phyloP scores from a whole-genome alignment of 2,113 vertebrate genomes.

The Prionailurus viverrinus region DNA sequence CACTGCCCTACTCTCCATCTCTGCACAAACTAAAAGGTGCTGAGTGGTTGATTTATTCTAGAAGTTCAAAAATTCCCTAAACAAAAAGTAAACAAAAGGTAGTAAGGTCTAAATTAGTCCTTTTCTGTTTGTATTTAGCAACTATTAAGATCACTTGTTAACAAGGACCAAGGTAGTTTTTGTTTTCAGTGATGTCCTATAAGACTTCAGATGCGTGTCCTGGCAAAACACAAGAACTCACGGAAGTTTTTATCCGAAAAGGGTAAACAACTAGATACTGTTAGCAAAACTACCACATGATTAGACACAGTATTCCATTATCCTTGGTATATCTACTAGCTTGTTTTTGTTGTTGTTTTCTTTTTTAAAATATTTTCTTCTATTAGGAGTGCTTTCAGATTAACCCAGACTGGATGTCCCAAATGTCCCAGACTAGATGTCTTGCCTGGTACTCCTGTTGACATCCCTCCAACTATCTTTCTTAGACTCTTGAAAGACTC shows the following conservation, averaged over 20 bases:
- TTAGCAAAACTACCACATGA: background rate
- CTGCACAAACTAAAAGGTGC: background rate
- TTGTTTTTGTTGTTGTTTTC: background rate
- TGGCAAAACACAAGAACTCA: background rate
- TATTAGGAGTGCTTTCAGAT: background rate
- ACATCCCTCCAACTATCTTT: background rate
- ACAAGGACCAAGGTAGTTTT: conserved; percentile 16
- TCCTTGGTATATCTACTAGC: background rate
- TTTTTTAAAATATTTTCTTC: background rate
- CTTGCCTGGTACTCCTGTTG: background rate
- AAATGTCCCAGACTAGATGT: background rate
- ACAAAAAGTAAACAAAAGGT: conserved; percentile 32
- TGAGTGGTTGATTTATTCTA: background rate
- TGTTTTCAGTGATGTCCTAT: background rate
- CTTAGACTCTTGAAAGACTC: background rate
- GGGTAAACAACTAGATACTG: background rate
- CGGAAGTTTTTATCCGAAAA: conserved; percentile 30
- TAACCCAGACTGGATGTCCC: background rate
- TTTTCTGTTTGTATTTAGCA: conserved; percentile 11
- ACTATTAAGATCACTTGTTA: conserved; percentile 14
- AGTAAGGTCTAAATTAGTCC: background rate
- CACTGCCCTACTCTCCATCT: background rate
- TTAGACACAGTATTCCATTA: background rate
- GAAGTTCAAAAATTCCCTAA: background rate
- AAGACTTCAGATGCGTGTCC: background rate